Percentiles rank a stretch among this genome's conserved stretches.
Conservation (phyloP, 2,888 invertebrate species). For the Papilio gigon region DNA sequence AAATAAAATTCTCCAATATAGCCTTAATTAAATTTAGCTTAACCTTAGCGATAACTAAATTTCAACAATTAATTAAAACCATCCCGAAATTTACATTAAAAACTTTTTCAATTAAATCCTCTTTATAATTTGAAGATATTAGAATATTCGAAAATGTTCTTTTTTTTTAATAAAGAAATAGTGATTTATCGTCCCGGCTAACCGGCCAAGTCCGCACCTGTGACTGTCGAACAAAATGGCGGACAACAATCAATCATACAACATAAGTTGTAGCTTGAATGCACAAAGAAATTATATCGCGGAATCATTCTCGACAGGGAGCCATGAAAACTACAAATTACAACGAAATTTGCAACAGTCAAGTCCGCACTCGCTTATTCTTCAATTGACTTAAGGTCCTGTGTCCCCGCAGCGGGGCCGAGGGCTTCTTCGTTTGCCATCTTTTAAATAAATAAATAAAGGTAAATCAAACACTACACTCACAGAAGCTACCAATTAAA, state of each 20-base stretch:
- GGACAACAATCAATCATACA: conserved; percentile 60
- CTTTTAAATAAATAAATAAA: no score
- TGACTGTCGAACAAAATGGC: conserved; percentile 29
- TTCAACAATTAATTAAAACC: conserved; percentile 12
- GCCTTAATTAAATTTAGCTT: no score
- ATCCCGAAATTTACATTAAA: not conserved
- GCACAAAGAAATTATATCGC: conserved; percentile 58
- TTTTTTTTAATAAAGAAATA: conserved; percentile 1
- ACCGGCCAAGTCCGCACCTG: conserved; percentile 32
- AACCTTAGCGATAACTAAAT: no score
- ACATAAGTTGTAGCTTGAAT: conserved; percentile 49
- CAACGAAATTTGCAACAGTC: no score
- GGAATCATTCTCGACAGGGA: conserved; percentile 51
- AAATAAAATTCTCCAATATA: no score
- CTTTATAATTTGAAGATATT: conserved; percentile 10
- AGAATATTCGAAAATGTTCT: conserved; percentile 24
- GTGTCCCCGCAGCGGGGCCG: no score
- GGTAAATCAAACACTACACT: no score
- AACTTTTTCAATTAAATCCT: conserved; percentile 28
- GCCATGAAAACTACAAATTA: conserved; percentile 44
- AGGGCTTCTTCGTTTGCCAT: no score
- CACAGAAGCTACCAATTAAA: no score
- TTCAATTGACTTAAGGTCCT: no score
- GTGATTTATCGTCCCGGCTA: conserved; percentile 34
- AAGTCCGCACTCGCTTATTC: no score